These are phyloP conservation scores for Motacilla alba DNA, from an alignment of 2,113 vertebrate genomes.

Conservation along the genomic window DNA sequence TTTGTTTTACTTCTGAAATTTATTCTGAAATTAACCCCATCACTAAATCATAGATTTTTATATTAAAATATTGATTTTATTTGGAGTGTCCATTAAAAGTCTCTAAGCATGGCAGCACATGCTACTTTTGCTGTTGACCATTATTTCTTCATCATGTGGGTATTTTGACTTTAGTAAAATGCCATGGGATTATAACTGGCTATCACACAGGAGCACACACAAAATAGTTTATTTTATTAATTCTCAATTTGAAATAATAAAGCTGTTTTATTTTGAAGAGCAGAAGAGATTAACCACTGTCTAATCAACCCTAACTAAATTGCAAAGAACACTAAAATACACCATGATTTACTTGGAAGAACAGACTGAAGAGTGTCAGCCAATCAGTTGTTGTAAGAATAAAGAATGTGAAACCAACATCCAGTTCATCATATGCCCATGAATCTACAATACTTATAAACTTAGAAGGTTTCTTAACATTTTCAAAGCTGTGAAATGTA, in stretches of 20 bases:
- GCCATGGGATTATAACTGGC: not conserved
- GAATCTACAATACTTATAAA: not conserved
- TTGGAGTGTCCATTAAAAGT: not conserved
- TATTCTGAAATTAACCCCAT: not conserved
- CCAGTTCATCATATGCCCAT: not conserved
- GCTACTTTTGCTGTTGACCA: not conserved
- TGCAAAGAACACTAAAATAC: not conserved
- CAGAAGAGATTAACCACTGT: not conserved
- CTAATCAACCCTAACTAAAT: not conserved
- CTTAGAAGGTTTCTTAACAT: not conserved
- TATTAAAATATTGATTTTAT: not conserved
- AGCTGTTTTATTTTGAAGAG: not conserved
- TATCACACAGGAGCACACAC: not conserved
- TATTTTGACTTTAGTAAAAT: not conserved
- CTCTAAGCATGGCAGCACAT: not conserved
- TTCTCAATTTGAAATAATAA: not conserved
- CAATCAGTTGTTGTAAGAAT: not conserved
- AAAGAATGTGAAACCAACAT: not conserved
- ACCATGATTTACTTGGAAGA: not conserved
- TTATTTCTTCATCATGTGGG: not conserved
- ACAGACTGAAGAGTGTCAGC: not conserved
- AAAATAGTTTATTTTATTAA: not conserved
- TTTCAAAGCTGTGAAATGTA: not conserved
- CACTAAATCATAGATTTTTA: not conserved
- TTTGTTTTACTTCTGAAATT: not conserved